Percentiles rank a stretch among this genome's conserved stretches.
Conservation (phyloP, 1,140 invertebrate genomes). For the Eufriesea mexicana region DNA sequence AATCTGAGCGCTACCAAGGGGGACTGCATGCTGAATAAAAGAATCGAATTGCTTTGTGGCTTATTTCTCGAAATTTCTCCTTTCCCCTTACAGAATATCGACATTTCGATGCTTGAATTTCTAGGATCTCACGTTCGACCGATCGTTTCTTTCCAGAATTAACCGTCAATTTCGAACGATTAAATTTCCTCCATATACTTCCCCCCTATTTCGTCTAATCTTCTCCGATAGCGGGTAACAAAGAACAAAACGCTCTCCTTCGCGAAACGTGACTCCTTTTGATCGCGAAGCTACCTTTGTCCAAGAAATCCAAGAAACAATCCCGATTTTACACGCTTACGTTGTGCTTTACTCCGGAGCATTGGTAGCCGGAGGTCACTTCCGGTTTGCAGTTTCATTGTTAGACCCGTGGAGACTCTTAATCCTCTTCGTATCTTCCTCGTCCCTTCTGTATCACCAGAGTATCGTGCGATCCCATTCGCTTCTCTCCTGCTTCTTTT, state of each 20-base stretch:
- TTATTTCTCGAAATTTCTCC: not conserved
- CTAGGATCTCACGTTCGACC: too few species aligned
- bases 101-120: too few species aligned
- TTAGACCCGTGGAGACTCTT: not conserved
- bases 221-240: not conserved
- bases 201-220: not conserved
- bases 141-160: too few species aligned
- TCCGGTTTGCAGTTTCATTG: not conserved
- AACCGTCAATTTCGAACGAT: too few species aligned
- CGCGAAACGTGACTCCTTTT: not conserved
- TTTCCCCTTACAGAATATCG: too few species aligned
- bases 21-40: not conserved
- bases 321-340: not conserved
- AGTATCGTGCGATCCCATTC: constrained; percentile 9
- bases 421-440: not conserved
- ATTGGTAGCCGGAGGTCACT: constrained; percentile 2
- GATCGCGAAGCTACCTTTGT: not conserved
- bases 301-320: not conserved
- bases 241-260: not conserved
- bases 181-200: too few species aligned
- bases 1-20: not conserved
- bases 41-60: not conserved
- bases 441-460: not conserved
- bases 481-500: constrained; percentile 37
- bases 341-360: not conserved